Evolutionary conservation across 2,888 invertebrate species (phyloP), one percentile per base, ranked within the genome.

Genomic region (Oscheius sp.): DNA sequence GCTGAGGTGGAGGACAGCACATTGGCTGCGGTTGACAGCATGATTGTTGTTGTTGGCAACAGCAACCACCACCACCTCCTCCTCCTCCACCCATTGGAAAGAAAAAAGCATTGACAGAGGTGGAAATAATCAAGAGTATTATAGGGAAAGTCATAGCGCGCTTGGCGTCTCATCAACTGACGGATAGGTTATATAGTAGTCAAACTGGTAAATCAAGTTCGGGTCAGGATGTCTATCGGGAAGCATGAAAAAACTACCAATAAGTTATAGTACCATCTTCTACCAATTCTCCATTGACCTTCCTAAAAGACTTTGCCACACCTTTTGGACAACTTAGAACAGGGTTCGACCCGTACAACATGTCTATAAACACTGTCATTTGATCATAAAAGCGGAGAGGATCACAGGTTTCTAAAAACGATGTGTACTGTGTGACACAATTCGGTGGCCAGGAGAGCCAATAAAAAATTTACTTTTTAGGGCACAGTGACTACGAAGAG

Each of bases 31-130:
- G 63, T 3, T 12, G n/a, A 24, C 51, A 50, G 20, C 65, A 65
- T 2, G 14, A 30, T 9, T 33, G 30, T 24, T 54, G 56, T 14
- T 54, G 56, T 28, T 51, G 54, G 9, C 65, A 54, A 12, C 54
- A 24, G n/a, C 66, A 32, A 5, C 56, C 54, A 6, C 66, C n/a
- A n/a, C 65, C 51, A n/a, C 66, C 54, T 8, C 66, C 54, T 8
- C 54, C 54, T 17, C 66, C 66, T 24, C 66, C 66, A 22, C 50
- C 28, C 24, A 36, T 24, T 20, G 36, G 50, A 45, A 66, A 56
- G 24, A 66, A 56, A 14, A 54, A 30, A 36, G 56, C 49, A 8
- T 28, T n/a, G 49, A 44, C 20, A 36, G 54, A 8, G 38, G 32
- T 28, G 22, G 32, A 22, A 12, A 22, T 28, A 32, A 32, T 17